A percentile compares a stretch with the other conserved stretches of the same genome.
phyloP scores from a whole-genome alignment of 2,888 invertebrate species.

The Hermaeophaga mercurialis region DNA sequence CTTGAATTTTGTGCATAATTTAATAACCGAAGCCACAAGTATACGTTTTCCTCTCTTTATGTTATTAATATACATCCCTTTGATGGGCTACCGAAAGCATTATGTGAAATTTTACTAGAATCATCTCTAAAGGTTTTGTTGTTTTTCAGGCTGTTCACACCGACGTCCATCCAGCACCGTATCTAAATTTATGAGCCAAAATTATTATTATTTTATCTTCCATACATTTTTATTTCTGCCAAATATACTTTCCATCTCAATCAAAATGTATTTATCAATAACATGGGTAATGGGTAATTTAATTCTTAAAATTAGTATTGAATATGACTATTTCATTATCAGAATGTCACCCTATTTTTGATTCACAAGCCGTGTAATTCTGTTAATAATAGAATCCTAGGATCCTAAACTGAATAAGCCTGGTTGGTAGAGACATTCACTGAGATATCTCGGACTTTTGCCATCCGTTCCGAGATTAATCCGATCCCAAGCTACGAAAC shows the following conservation, averaged over 20 bases:
- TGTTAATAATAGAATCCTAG: no score
- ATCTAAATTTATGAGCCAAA: no score
- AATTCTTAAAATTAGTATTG: no score
- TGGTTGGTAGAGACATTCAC: constrained; percentile 14
- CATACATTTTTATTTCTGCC: no score
- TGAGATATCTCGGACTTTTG: constrained; percentile 22
- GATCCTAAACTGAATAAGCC: constrained; percentile 11
- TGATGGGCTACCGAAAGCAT: constrained; percentile 17
- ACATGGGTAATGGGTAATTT: no score
- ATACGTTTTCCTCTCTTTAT: constrained; percentile 22
- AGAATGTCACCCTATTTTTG: no score
- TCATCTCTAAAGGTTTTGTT: constrained; percentile 28
- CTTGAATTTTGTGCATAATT: constrained; percentile 7
- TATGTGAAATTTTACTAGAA: constrained; percentile 28
- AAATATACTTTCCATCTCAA: no score
- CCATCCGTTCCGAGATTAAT: constrained; percentile 51
- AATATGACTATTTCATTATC: no score
- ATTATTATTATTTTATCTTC: no score
- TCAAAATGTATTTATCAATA: no score
- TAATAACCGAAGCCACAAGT: constrained; percentile 4
- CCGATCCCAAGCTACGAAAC: constrained; percentile 57
- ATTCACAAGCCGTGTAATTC: no score
- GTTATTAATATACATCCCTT: constrained; percentile 25
- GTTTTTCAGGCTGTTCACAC: constrained; percentile 30
- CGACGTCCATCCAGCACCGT: no score